Conservation (phyloP, 23 tunicate genomes). For the Phallusia fumigata region DNA sequence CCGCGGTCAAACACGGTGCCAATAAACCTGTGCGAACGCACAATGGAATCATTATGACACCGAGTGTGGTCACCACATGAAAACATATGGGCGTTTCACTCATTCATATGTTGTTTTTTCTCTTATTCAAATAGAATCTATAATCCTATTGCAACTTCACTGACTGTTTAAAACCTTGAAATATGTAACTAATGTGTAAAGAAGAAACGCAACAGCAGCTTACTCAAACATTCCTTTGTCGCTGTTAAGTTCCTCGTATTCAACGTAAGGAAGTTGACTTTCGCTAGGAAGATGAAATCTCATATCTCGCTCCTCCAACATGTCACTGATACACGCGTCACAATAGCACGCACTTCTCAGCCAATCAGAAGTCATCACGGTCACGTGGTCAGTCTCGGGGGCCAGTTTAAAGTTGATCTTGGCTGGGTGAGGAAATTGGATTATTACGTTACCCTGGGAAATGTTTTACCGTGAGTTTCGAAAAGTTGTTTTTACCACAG, state of each 20-base stretch:
- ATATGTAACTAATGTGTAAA: neutral
- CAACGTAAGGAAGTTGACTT: neutral
- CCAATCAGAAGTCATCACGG: neutral
- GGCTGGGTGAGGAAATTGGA: no score
- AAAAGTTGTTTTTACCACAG: neutral
- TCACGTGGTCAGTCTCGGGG: conserved; percentile 2
- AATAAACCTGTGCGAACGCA: neutral
- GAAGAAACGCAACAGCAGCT: neutral
- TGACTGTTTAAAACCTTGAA: neutral
- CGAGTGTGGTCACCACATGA: no score
- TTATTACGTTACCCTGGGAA: no score
- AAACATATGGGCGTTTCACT: no score
- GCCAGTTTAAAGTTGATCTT: conserved; percentile 14
- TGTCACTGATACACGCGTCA: neutral
- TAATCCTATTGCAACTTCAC: neutral
- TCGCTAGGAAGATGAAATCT: neutral
- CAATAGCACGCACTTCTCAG: neutral
- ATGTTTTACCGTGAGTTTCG: neutral
- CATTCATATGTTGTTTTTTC: no score
- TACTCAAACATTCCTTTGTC: neutral
- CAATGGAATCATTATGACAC: no score
- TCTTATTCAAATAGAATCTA: no score
- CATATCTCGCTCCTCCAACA: neutral
- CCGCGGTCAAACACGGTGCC: conserved; percentile 21
- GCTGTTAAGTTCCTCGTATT: neutral